Evolutionary conservation across 2,113 vertebrate genomes (phyloP).

Genomic region (Siniperca chuatsi): DNA sequence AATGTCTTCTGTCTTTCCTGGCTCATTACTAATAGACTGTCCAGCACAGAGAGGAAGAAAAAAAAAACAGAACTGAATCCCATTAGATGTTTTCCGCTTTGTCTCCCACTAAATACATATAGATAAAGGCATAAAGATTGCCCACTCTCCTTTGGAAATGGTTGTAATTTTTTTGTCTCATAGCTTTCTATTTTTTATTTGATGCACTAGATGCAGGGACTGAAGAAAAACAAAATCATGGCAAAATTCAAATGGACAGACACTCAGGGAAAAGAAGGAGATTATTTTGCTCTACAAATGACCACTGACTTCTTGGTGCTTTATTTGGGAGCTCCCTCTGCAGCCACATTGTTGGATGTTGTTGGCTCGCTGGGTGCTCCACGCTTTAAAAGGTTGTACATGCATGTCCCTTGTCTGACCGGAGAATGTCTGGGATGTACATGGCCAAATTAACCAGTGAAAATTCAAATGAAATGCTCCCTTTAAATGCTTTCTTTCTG

Average conservation of each 20-base stretch:
- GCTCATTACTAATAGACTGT: not conserved
- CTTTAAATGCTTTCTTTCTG: constrained; percentile 57
- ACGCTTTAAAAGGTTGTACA: constrained; percentile 35
- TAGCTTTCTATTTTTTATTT: constrained; percentile 10
- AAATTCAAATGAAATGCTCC: constrained; percentile 45
- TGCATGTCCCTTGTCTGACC: constrained; percentile 43
- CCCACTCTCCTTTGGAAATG: not conserved
- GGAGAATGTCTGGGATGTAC: constrained; percentile 27
- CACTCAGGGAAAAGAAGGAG: constrained; percentile 10
- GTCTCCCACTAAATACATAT: not conserved
- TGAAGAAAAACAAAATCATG: not conserved
- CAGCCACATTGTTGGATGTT: constrained; percentile 6
- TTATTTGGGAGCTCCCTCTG: constrained; percentile 26
- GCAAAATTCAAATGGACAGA: constrained; percentile 20
- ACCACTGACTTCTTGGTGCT: constrained; percentile 16
- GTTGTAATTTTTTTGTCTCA: not conserved
- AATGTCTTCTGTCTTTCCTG: constrained; percentile 41
- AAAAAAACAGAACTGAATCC: constrained; percentile 10
- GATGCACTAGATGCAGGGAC: not conserved
- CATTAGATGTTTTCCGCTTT: constrained; percentile 24
- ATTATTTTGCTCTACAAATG: constrained; percentile 40
- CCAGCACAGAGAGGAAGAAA: not conserved
- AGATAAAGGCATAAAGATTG: constrained; percentile 7
- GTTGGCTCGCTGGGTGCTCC: constrained; percentile 7
- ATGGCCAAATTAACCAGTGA: constrained; percentile 50